Base-by-base conservation (phyloP, 2,113 vertebrate species). In the Corydoras maculifer region DNA sequence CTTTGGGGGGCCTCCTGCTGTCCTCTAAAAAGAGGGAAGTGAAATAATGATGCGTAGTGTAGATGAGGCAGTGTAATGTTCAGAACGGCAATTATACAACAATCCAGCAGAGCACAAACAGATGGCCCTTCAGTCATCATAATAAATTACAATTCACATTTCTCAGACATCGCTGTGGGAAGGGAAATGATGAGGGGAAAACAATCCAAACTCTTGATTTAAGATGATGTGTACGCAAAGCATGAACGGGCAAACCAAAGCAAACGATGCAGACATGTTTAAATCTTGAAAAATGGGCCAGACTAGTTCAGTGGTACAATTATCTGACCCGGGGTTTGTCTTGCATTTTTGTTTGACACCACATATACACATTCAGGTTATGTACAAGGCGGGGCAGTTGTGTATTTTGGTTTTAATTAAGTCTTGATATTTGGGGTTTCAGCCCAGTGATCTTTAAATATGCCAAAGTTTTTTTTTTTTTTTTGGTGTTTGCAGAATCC, bases 1-100 rank as follows among this genome's bases (percentile, higher is more conserved):
- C 78, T 65, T 90, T 94, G 2, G 92, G 91, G 3, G 88, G 86
- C 2, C 85, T 86, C 15, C 88, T 89, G 43, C 12, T 70, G 60
- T 91, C 88, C 4, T 91, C 90, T 91, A 71, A 63, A 55, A 54
- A 25, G 65, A 13, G 68, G 15, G 5, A 43, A n/a, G 51, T 12
- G 3, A 59, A 15, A 55, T 43, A 15, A 55, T 43, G 50, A 30
- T 60, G 29, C 1, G 65, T 43, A 35, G 8, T 7, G 48, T n/a
- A 76, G 57, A 65, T 3, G 35, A 50, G 18, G n/a, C 29, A 13
- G 10, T 58, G 35, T 13, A 75, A 77, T 4, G 49, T 55, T 63
- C 25, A 32, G 59, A 31, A 75, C 54, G 59, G 64, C 49, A 55
- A 69, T 64, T 65, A 51, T 8, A 9, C 13, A 59, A 48, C 60